phyloP scores from a whole-genome alignment of 2,888 invertebrate genomes.

The Druceiella hillmani region DNA sequence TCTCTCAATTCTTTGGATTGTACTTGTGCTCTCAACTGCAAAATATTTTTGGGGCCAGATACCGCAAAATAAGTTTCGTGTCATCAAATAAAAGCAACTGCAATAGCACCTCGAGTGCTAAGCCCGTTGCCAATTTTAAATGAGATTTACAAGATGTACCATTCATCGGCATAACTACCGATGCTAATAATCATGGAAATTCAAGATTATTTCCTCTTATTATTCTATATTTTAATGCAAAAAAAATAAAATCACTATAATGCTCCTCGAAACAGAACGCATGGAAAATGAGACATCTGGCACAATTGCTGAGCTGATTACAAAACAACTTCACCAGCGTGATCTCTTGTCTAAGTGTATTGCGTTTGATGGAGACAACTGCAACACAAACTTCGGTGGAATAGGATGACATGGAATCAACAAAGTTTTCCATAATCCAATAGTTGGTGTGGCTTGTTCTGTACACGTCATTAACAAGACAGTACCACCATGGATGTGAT shows the following conservation, averaged over 20 bases:
- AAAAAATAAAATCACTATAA: conserved; percentile 13
- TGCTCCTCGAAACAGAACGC: conserved; percentile 15
- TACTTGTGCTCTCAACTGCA: conserved; percentile 19
- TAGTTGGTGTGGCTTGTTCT: conserved; percentile 22
- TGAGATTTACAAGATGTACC: no score
- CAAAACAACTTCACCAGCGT: conserved; percentile 11
- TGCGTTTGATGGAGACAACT: conserved; percentile 14
- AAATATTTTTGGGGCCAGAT: conserved; percentile 22
- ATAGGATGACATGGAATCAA: conserved; percentile 14
- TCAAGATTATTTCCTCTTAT: no score
- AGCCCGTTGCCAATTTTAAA: no score
- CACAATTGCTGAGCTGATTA: conserved; percentile 7
- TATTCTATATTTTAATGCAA: conserved; percentile 21
- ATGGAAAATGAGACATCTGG: conserved; percentile 13
- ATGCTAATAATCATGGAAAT: no score
- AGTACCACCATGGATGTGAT: conserved; percentile 18
- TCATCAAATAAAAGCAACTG: conserved; percentile 20
- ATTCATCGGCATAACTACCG: no score
- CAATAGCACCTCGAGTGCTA: no score
- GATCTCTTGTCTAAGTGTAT: conserved; percentile 16
- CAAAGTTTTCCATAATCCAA: conserved; percentile 19
- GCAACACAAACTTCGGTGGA: conserved; percentile 23
- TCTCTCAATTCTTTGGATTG: conserved; percentile 26
- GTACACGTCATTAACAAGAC: conserved; percentile 23
- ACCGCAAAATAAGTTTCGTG: conserved; percentile 22